Evolutionary conservation across 2,113 vertebrate genomes (phyloP), one percentile per base, ranked within the genome.

Genomic region (Struthidea cinerea): DNA sequence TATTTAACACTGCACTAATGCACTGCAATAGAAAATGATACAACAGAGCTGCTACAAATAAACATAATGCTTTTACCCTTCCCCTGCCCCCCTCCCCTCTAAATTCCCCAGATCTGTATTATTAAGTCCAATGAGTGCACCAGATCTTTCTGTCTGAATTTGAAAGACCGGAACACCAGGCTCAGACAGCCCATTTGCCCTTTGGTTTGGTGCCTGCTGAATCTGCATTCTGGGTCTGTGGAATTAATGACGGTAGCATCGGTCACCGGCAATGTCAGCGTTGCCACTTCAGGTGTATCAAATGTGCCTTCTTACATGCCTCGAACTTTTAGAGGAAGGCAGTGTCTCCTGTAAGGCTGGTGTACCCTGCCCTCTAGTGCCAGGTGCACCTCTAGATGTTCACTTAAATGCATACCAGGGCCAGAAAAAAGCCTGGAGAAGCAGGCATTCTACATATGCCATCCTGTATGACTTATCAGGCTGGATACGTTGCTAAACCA

Each of bases 1-100:
- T 97, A 97, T 97, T 98, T 97, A 98, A 98, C 97, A 98, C 97
- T 97, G 97, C 96, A 97, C 97, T 95, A 97, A 98, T 97, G 96
- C 96, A 98, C 89, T 95, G 94, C 96, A 95, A 97, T 90, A 96
- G 95, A 94, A 96, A 97, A 97, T 96, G 97, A 98, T 97, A 97
- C 95, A 95, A 97, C 74, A 91, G 97, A 97, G 93, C 94, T 97
- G 97, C 96, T 97, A 96, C 96, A 97, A 97, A 98, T 97, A 98
- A 97, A 95, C 96, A 95, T 96, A 96, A 97, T 95, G 96, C 95
- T 91, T 96, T 96, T 92, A 94, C 92, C 94, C 94, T 88, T 88
- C 84, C 79, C 89, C 65, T 46, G 78, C 21, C 47, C 60, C 71
- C 47, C 50, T 57, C 39, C 83, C 74, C 32, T 86, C 70, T 94